These are phyloP conservation scores for Oostethus manadensis DNA, from an alignment of 2,113 vertebrate species.

Conservation along the genomic window DNA sequence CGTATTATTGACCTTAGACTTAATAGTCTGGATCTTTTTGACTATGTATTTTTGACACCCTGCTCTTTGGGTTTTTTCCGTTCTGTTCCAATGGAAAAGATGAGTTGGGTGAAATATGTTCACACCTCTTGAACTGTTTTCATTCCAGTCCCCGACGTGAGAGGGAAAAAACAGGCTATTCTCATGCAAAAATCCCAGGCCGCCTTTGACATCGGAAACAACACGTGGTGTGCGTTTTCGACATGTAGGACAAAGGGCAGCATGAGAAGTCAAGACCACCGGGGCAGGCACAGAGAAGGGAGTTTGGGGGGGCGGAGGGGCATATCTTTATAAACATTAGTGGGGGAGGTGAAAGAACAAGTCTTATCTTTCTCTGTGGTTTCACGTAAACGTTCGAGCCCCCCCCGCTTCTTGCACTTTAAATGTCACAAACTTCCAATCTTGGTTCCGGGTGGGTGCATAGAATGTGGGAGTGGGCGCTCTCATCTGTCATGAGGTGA, in stretches of 20 bases:
- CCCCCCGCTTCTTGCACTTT: not conserved
- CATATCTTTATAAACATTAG: constrained; percentile 29
- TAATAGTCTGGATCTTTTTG: too few relatives aligned
- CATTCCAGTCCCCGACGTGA: not conserved
- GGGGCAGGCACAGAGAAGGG: constrained; percentile 9
- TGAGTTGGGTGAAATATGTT: not conserved
- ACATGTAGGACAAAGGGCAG: constrained; percentile 73
- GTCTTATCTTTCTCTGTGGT: constrained; percentile 12
- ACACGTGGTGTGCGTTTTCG: constrained; percentile 72
- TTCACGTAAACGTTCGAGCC: constrained; percentile 5
- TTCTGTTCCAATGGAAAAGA: too few relatives aligned
- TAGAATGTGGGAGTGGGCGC: constrained; percentile 38
- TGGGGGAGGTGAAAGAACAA: not conserved
- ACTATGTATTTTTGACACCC: too few relatives aligned
- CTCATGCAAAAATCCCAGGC: constrained; percentile 13
- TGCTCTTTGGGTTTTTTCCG: too few relatives aligned
- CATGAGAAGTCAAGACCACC: constrained; percentile 54
- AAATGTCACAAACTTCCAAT: constrained; percentile 4
- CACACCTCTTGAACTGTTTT: constrained; percentile 5
- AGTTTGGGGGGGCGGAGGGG: constrained; percentile 6
- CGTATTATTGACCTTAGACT: too few relatives aligned
- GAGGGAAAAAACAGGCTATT: not conserved
- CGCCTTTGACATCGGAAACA: constrained; percentile 57
- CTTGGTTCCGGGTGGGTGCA: constrained; percentile 41
- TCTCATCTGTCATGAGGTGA: constrained; percentile 59